phyloP scores from a whole-genome alignment of 2,797 vertebrate genomes.

The Poeciliopsis gracilis region DNA sequence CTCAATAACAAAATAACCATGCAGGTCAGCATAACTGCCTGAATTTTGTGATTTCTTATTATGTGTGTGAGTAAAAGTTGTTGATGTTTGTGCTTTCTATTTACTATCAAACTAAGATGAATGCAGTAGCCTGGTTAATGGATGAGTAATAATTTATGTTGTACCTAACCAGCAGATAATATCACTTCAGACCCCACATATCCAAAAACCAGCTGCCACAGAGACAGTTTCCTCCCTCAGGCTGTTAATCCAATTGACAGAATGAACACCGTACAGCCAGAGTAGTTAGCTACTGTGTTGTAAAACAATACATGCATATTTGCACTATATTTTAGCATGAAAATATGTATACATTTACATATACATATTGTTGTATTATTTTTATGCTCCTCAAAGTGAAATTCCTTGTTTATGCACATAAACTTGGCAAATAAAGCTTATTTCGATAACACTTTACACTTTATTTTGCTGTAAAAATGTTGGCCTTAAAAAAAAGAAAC shows the following conservation, averaged over 20 bases:
- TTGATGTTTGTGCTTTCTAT: neutral
- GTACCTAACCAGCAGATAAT: neutral
- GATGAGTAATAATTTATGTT: neutral
- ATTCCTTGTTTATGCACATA: neutral
- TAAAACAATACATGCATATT: neutral
- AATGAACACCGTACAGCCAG: neutral
- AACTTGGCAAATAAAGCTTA: neutral
- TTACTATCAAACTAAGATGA: neutral
- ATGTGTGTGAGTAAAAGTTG: neutral
- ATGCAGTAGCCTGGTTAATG: neutral
- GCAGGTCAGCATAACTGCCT: neutral
- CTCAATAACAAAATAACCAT: neutral
- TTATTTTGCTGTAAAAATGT: neutral
- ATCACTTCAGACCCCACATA: neutral
- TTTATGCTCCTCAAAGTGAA: neutral
- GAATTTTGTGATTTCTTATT: neutral
- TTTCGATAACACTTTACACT: neutral
- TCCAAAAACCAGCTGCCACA: neutral
- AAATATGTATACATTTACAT: neutral
- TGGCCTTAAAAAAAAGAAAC: neutral
- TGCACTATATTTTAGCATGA: neutral
- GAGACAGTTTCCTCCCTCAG: neutral
- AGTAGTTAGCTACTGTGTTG: neutral
- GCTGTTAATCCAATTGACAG: neutral
- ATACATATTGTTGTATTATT: neutral